A percentile compares a stretch with the other conserved stretches of the same genome.
Evolutionary conservation across 2,113 vertebrate species (phyloP).

Genomic region (Oxyura jamaicensis): DNA sequence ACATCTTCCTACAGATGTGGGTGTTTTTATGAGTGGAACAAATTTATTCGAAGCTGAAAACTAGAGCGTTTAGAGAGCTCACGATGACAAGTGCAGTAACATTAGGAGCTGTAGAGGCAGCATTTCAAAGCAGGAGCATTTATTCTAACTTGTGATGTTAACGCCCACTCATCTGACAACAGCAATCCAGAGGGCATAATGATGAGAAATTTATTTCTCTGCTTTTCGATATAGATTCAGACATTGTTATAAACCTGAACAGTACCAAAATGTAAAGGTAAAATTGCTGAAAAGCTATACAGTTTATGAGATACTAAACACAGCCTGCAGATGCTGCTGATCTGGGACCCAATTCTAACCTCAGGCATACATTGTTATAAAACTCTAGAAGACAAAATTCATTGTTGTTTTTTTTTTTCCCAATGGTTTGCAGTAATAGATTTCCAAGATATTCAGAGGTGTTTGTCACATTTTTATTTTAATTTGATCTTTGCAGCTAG

Average conservation of each 20-base stretch:
- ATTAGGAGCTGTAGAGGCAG: constrained; percentile 11
- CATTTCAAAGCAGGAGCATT: constrained; percentile 1
- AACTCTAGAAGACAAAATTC: not conserved
- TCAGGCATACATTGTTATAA: not conserved
- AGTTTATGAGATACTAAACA: not conserved
- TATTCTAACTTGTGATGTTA: constrained; percentile 24
- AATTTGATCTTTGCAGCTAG: not conserved
- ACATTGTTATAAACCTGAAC: not conserved
- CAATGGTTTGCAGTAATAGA: not conserved
- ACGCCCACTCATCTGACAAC: constrained; percentile 55
- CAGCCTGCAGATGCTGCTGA: not conserved
- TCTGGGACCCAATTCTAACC: not conserved
- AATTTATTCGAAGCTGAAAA: constrained; percentile 36
- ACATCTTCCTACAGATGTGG: not conserved
- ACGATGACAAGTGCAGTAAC: not conserved
- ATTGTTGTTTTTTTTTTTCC: not conserved
- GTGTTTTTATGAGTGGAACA: not conserved
- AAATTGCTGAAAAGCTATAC: not conserved
- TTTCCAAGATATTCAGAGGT: not conserved
- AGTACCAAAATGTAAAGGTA: not conserved
- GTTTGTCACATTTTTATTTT: not conserved
- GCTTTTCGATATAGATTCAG: not conserved
- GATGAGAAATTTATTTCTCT: constrained; percentile 13
- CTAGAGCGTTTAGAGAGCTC: constrained; percentile 14
- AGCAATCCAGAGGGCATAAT: constrained; percentile 13